Evolutionary conservation across 1,140 invertebrate species (phyloP).

Genomic region (Aporrectodea caliginosa): DNA sequence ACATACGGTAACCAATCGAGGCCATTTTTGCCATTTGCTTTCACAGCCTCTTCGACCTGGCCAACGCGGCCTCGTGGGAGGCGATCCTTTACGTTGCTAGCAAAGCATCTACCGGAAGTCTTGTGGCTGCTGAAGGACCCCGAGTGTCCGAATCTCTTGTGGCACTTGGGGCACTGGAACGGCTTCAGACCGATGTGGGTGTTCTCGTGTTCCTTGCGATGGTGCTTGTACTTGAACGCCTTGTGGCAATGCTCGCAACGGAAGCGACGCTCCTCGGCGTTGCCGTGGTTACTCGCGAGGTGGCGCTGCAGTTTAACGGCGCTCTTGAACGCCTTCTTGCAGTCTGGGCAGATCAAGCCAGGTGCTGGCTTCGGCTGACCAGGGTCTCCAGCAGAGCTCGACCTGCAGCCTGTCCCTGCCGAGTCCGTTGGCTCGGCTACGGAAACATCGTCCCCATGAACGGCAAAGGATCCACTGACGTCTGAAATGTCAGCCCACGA

Average conservation of each 20-base stretch:
- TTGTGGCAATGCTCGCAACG: slow-evolving; percentile 72
- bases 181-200: slow-evolving; percentile 64
- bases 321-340: neutral
- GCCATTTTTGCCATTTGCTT: too few relatives aligned
- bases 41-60: too few relatives aligned
- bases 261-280: slow-evolving; percentile 68
- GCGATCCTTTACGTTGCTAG: too few relatives aligned
- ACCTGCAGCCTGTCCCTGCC: too few relatives aligned
- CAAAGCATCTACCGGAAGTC: neutral
- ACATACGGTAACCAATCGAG: too few relatives aligned
- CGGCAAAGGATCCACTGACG: neutral
- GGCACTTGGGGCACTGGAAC: slow-evolving; percentile 38
- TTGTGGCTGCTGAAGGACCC: neutral
- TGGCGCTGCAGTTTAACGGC: neutral
- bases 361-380: too few relatives aligned
- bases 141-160: slow-evolving; percentile 69
- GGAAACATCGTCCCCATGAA: too few relatives aligned
- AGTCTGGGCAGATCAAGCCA: neutral
- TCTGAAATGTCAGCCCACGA: neutral
- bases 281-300: neutral
- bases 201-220: slow-evolving; percentile 70
- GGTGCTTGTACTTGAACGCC: slow-evolving; percentile 81
- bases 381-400: too few relatives aligned
- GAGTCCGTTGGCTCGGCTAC: too few relatives aligned
- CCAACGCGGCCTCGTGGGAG: too few relatives aligned